Base-by-base conservation (phyloP, 2,888 invertebrate genomes). In the Aproaerema taeniolella region DNA sequence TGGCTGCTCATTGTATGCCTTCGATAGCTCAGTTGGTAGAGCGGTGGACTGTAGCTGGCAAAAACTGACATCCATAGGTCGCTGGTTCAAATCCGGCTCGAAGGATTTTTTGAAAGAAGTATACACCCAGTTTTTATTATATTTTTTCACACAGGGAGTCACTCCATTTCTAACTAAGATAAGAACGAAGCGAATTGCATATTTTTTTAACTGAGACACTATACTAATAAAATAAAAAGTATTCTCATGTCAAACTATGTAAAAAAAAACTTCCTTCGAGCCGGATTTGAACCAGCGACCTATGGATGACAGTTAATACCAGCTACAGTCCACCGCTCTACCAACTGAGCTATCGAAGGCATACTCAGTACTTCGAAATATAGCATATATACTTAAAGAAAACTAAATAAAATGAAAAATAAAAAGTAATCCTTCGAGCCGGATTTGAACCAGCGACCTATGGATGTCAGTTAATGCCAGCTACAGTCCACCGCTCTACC, bases 361-460 rank as follows among this genome's bases (percentile, higher is more conserved):
- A 16, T 14, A 35, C 12, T 10, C n/a, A n/a, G n/a, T n/a, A n/a
- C n/a, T n/a, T n/a, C n/a, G n/a, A n/a, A n/a, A n/a, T n/a, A n/a
- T n/a, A n/a, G n/a, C n/a, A n/a, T n/a, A n/a, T n/a, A n/a, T n/a
- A n/a, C n/a, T n/a, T n/a, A n/a, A n/a, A n/a, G n/a, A n/a, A n/a
- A n/a, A n/a, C n/a, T n/a, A 26, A 26, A 26, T 2, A 9, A 26
- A 26, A 26, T 26, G 3, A 26, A 26, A 26, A 26, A 26, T n/a
- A 26, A 26, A 35, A 11, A 35, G n/a, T 4, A 20, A 10, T 88
- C 87, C 87, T 87, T 88, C 86, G 87, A 88, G 82, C 88, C 87
- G 87, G 87, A 88, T 87, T 88, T 88, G 88, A 88, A 88, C 88
- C 88, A 88, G 88, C 82, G 88, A 88, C 88, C 88, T 88, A 88